phyloP scores from a whole-genome alignment of 2,113 vertebrate genomes.

The Nasalis larvatus region DNA sequence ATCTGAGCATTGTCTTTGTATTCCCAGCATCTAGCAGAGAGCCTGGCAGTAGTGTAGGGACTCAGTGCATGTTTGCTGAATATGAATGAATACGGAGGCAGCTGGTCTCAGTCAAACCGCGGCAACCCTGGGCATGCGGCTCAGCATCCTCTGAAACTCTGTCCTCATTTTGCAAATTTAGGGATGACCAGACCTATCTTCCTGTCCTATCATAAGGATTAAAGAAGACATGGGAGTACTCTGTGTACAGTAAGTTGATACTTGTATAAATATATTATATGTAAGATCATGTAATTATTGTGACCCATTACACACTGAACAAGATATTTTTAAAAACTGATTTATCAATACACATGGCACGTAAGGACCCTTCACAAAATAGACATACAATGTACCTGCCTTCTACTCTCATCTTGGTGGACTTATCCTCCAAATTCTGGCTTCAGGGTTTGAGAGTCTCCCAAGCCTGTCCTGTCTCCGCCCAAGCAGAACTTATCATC shows the following conservation, averaged over 20 bases:
- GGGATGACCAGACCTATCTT: neutral
- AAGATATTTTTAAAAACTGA: neutral
- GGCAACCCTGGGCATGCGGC: constrained; percentile 23
- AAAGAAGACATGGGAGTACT: neutral
- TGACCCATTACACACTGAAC: neutral
- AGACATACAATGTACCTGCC: neutral
- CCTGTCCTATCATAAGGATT: neutral
- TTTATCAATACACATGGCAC: neutral
- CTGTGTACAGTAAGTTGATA: neutral
- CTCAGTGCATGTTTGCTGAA: constrained; percentile 68
- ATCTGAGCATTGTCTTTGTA: constrained; percentile 52
- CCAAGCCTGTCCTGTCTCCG: neutral
- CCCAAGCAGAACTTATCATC: neutral
- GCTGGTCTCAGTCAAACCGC: constrained; percentile 36
- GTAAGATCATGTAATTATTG: neutral
- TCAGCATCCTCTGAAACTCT: constrained; percentile 52
- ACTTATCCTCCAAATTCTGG: neutral
- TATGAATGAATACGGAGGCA: constrained; percentile 67
- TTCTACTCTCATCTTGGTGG: neutral
- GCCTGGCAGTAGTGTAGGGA: constrained; percentile 53
- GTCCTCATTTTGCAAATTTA: constrained; percentile 48
- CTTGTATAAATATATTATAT: neutral
- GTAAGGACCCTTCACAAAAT: neutral
- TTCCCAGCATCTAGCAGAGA: constrained; percentile 43
- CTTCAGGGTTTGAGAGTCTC: neutral